Evolutionary conservation across 1,140 invertebrate species (phyloP).

Genomic region (Potamilus streckersoni): DNA sequence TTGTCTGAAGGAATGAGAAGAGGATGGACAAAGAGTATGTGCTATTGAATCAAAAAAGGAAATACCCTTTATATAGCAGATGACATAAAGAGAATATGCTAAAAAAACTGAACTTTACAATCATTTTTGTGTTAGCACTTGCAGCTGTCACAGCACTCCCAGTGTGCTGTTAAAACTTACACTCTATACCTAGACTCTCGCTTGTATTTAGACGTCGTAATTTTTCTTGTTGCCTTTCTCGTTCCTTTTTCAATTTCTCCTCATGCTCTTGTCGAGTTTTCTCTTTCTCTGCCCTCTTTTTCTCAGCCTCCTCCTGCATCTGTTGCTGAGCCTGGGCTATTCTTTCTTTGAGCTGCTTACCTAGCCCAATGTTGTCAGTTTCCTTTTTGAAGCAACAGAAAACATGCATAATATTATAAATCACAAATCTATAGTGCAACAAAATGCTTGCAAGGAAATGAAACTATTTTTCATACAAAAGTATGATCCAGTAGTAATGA

Average conservation of each 20-base stretch:
- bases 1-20: too few relatives aligned
- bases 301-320: conserved; percentile 49
- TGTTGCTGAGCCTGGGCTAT: conserved; percentile 48
- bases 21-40: too few relatives aligned
- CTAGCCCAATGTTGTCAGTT: conserved; percentile 37
- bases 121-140: too few relatives aligned
- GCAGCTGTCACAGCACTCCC: conserved; percentile 3
- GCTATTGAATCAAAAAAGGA: too few relatives aligned
- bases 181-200: conserved; percentile 52
- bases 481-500: too few relatives aligned
- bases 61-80: too few relatives aligned
- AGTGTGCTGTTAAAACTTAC: conserved; percentile 31
- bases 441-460: too few relatives aligned
- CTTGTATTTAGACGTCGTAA: conserved; percentile 52
- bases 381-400: conserved; percentile 21
- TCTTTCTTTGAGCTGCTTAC: conserved; percentile 42
- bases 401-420: too few relatives aligned
- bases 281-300: conserved; percentile 54
- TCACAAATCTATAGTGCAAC: too few relatives aligned
- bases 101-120: too few relatives aligned
- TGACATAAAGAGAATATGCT: too few relatives aligned
- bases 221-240: conserved; percentile 60
- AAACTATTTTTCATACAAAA: too few relatives aligned
- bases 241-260: conserved; percentile 59
- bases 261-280: conserved; percentile 59